These are phyloP conservation scores for Xylocopa sonorina DNA, from an alignment of 1,140 invertebrate species.

Conservation along the genomic window DNA sequence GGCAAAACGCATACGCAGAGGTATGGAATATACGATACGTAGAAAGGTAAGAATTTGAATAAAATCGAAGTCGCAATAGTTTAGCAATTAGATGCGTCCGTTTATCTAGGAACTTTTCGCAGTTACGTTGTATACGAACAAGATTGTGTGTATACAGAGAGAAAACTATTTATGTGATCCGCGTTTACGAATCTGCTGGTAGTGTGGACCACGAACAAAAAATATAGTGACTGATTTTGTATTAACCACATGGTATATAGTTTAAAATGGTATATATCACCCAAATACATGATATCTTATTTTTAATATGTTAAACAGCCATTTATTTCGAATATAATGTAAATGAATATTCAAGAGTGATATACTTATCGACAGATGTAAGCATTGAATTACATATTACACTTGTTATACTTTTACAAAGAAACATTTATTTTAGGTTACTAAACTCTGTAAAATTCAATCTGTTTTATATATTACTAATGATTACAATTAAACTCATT, in stretches of 20 bases:
- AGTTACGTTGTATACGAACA: constrained; percentile 10
- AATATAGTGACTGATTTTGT: constrained; percentile 56
- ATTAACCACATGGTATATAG: constrained; percentile 59
- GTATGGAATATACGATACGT: background rate
- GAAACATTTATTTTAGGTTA: constrained; percentile 63
- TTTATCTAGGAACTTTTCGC: constrained; percentile 39
- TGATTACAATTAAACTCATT: constrained; percentile 7
- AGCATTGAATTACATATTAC: constrained; percentile 29
- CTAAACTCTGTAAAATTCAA: constrained; percentile 11
- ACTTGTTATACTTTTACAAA: constrained; percentile 11
- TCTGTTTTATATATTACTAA: background rate
- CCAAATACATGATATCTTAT: constrained; percentile 34
- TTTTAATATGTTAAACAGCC: constrained; percentile 23
- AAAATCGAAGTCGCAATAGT: constrained; percentile 11
- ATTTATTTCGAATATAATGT: constrained; percentile 25
- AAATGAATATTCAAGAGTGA: constrained; percentile 23
- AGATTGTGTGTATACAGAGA: constrained; percentile 36
- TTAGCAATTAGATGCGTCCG: constrained; percentile 13
- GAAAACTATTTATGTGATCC: constrained; percentile 51
- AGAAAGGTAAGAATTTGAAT: background rate
- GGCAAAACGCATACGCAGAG: background rate
- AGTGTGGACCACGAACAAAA: constrained; percentile 38
- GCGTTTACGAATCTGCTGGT: constrained; percentile 50
- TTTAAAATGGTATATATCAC: constrained; percentile 46
- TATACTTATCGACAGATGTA: constrained; percentile 36